Conservation (phyloP, 2,888 invertebrate genomes). For the Coelogynopora nodosa region DNA sequence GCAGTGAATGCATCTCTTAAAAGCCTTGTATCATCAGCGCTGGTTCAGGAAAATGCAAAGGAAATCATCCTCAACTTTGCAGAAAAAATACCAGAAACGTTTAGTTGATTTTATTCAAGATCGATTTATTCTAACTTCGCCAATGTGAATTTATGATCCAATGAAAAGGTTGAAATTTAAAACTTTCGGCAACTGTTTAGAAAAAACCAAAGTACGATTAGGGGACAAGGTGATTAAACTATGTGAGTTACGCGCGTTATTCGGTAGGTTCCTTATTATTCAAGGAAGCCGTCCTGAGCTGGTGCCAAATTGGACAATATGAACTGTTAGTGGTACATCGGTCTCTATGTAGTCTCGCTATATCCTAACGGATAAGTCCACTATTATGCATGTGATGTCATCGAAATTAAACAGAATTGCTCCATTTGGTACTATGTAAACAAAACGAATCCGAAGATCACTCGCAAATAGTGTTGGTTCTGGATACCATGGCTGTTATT, state of each 20-base stretch:
- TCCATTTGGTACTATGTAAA: too few species aligned
- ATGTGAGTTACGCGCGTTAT: background rate
- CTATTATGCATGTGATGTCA: too few species aligned
- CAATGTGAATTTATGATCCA: background rate
- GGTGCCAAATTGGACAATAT: too few species aligned
- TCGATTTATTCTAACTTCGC: background rate
- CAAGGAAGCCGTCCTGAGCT: background rate
- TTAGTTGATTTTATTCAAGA: background rate
- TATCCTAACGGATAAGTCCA: too few species aligned
- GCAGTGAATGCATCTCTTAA: background rate
- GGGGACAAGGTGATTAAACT: background rate
- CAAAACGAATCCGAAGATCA: too few species aligned
- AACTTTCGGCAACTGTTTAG: background rate
- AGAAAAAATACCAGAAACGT: background rate
- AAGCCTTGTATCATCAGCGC: too few species aligned
- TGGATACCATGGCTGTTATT: background rate
- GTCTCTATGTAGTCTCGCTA: background rate
- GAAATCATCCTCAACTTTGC: background rate
- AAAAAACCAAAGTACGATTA: background rate
- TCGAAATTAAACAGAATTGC: too few species aligned
- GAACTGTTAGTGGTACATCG: background rate
- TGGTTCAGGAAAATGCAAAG: background rate
- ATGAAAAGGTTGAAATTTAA: background rate
- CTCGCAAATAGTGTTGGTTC: background rate
- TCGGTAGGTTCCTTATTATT: background rate